Evolutionary conservation across 1,140 invertebrate genomes (phyloP).

Genomic region (Manduca sexta): DNA sequence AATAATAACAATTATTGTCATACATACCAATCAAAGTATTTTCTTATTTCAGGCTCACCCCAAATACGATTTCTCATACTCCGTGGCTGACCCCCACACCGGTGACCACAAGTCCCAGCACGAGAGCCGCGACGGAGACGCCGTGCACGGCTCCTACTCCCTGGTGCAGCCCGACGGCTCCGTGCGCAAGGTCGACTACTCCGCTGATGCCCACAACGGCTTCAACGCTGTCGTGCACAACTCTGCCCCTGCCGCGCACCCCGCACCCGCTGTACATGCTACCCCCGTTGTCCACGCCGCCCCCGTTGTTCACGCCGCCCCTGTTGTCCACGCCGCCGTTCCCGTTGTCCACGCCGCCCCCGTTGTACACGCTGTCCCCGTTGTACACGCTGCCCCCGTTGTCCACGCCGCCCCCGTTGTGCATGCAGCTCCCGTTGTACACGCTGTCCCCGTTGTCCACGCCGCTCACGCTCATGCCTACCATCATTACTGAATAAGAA

Average conservation of each 20-base stretch:
- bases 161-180: slow-evolving; percentile 66
- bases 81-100: slow-evolving; percentile 66
- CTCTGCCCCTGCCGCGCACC: slow-evolving; percentile 49
- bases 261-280: no score
- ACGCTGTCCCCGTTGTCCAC: no score
- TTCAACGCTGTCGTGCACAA: slow-evolving; percentile 71
- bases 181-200: slow-evolving; percentile 63
- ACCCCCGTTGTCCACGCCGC: no score
- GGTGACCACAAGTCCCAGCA: slow-evolving; percentile 53
- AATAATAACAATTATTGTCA: no score
- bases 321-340: no score
- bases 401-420: no score
- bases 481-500: slow-evolving; percentile 27
- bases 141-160: slow-evolving; percentile 56
- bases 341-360: no score
- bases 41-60: slow-evolving; percentile 36
- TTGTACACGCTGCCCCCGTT: no score
- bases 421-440: no score
- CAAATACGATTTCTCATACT: slow-evolving; percentile 72
- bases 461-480: slow-evolving; percentile 23
- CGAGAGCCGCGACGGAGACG: slow-evolving; percentile 48
- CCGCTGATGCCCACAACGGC: slow-evolving; percentile 50
- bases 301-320: no score
- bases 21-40: no score
- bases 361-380: no score